Evolutionary conservation across 2,113 vertebrate genomes (phyloP).

Genomic region (Hymenochirus boettgeri): DNA sequence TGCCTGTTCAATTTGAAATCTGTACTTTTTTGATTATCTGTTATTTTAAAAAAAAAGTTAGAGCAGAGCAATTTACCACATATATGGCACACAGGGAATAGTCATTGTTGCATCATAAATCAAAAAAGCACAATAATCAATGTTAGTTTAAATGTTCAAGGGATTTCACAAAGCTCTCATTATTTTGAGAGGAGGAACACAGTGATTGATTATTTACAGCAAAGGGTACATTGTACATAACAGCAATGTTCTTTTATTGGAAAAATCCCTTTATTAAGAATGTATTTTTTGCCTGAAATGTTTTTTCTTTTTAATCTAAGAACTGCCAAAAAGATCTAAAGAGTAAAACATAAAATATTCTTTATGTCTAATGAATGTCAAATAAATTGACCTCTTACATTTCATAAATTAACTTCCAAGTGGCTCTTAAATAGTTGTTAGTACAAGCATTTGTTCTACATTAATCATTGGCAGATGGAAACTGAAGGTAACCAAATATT

Average conservation of each 20-base stretch:
- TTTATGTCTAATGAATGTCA: no score
- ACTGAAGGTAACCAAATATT: no score
- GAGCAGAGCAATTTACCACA: neutral
- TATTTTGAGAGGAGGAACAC: neutral
- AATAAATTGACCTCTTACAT: no score
- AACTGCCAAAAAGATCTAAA: no score
- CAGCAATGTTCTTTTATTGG: neutral
- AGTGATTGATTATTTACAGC: conserved; percentile 7
- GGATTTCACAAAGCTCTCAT: conserved; percentile 3
- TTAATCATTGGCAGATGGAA: no score
- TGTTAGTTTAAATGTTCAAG: neutral
- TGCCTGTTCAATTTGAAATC: no score
- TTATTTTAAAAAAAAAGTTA: conserved; percentile 2
- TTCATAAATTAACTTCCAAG: no score
- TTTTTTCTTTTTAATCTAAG: no score
- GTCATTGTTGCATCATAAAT: conserved; percentile 7
- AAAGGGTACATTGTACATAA: neutral
- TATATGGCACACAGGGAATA: neutral
- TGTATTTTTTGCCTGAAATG: neutral
- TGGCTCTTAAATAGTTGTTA: no score
- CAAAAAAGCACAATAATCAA: neutral
- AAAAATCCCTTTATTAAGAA: neutral
- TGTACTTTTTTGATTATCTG: no score
- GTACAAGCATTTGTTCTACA: no score
- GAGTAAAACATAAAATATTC: no score